Evolutionary conservation across 1,140 invertebrate species (phyloP).

Genomic region (Cotesia typhae): DNA sequence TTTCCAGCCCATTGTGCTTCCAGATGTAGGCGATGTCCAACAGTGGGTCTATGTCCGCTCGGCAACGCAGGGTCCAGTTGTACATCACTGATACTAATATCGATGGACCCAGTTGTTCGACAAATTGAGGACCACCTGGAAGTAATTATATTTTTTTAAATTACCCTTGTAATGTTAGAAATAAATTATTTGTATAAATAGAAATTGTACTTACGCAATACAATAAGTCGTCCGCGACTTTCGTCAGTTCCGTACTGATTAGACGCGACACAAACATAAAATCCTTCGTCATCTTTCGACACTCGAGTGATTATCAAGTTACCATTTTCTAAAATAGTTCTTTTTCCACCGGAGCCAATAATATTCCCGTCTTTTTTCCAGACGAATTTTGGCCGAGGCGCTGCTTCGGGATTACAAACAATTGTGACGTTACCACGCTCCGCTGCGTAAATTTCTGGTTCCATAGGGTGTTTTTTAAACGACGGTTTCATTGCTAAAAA

Average conservation of each 20-base stretch:
- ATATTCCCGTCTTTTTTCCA: constrained; percentile 92
- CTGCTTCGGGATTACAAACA: constrained; percentile 92
- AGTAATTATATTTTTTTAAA: constrained; percentile 25
- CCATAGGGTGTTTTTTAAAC: constrained; percentile 89
- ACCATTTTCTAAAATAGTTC: constrained; percentile 83
- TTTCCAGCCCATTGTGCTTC: constrained; percentile 85
- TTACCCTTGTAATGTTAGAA: not conserved
- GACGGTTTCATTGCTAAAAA: constrained; percentile 81
- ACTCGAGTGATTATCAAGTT: constrained; percentile 89
- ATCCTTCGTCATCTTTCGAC: constrained; percentile 84
- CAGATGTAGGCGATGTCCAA: constrained; percentile 90
- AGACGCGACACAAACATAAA: constrained; percentile 87
- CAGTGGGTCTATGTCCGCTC: constrained; percentile 80
- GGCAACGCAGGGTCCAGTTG: constrained; percentile 80
- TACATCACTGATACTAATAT: constrained; percentile 72
- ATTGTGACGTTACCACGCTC: constrained; percentile 92
- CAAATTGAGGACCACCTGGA: constrained; percentile 75
- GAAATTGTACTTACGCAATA: constrained; percentile 74
- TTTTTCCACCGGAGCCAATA: constrained; percentile 79
- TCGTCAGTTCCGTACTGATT: constrained; percentile 86
- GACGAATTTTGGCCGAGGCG: constrained; percentile 85
- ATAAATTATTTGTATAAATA: no score
- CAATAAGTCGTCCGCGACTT: constrained; percentile 82
- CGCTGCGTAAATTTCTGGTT: constrained; percentile 88
- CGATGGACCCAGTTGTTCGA: constrained; percentile 73